Conservation (phyloP, 2,113 vertebrate genomes). For the Heptranchias perlo region DNA sequence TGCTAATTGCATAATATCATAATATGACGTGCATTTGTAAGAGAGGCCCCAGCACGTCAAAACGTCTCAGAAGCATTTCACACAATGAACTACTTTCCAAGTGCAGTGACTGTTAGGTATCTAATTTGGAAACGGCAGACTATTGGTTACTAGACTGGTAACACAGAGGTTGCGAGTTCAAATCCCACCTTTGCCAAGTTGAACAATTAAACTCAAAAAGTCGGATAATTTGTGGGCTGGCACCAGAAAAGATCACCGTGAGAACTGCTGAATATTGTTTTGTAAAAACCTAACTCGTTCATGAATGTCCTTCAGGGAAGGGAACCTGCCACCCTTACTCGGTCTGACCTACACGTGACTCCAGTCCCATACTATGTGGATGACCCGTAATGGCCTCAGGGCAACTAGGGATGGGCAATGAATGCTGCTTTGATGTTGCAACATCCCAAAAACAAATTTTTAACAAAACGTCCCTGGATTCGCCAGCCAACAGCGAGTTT, state of each 20-base stretch:
- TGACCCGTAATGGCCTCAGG: neutral
- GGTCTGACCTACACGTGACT: neutral
- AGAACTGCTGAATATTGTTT: neutral
- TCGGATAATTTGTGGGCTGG: neutral
- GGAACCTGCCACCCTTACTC: neutral
- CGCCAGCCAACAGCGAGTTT: neutral
- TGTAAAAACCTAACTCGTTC: neutral
- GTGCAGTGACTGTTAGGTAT: neutral
- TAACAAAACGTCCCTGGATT: neutral
- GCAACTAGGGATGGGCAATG: neutral
- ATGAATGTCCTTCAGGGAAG: neutral
- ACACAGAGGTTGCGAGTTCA: neutral
- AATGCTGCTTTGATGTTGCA: neutral
- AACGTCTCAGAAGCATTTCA: neutral
- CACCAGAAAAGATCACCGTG: neutral
- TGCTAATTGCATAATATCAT: conserved; percentile 10
- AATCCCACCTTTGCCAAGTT: neutral
- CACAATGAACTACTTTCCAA: neutral
- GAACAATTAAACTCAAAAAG: neutral
- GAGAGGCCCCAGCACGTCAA: neutral
- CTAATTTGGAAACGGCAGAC: neutral
- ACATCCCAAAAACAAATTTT: neutral
- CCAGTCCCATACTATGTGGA: neutral
- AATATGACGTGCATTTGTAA: neutral
- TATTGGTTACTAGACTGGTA: neutral